A percentile compares a stretch with the other conserved stretches of the same genome.
Evolutionary conservation across 2,888 invertebrate species (phyloP).

Genomic region (Amphipoea oculea): DNA sequence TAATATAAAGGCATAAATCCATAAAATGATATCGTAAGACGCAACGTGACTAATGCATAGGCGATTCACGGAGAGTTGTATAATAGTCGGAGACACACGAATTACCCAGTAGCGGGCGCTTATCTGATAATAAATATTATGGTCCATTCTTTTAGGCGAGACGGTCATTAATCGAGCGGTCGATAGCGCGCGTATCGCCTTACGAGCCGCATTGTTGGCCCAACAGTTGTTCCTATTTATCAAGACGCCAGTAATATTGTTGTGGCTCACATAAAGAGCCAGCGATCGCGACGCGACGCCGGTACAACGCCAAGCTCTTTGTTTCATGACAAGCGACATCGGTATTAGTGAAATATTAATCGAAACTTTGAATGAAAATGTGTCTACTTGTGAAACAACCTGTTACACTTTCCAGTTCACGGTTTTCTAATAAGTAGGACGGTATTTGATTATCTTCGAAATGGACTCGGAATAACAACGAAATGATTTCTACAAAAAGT

Average conservation of each 20-base stretch:
- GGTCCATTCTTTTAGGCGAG: slow-evolving; percentile 90
- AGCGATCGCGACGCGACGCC: slow-evolving; percentile 73
- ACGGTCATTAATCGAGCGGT: slow-evolving; percentile 89
- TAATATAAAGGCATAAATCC: slow-evolving; percentile 80
- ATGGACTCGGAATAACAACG: slow-evolving; percentile 16
- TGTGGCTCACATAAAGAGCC: slow-evolving; percentile 83
- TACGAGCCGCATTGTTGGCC: slow-evolving; percentile 88
- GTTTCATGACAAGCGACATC: slow-evolving; percentile 84
- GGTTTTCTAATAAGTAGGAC: slow-evolving; percentile 11
- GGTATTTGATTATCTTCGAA: slow-evolving; percentile 28
- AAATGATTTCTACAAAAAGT: slow-evolving; percentile 34
- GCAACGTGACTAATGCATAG: slow-evolving; percentile 87
- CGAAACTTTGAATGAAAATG: slow-evolving; percentile 60
- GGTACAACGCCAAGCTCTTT: slow-evolving; percentile 80
- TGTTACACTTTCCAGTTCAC: slow-evolving; percentile 22
- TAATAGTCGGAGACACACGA: slow-evolving; percentile 88
- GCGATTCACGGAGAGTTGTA: slow-evolving; percentile 82
- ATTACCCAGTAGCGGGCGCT: slow-evolving; percentile 88
- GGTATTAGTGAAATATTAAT: slow-evolving; percentile 84
- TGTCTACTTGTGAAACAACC: slow-evolving; percentile 30
- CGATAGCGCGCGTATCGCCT: slow-evolving; percentile 89
- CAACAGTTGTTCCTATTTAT: slow-evolving; percentile 89
- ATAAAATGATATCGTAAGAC: slow-evolving; percentile 85
- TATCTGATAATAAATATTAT: slow-evolving; percentile 91
- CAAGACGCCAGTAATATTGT: slow-evolving; percentile 89